A percentile compares a stretch with the other conserved stretches of the same genome.
Evolutionary conservation across 2,888 invertebrate genomes (phyloP).

Genomic region (Lasius fuliginosus): DNA sequence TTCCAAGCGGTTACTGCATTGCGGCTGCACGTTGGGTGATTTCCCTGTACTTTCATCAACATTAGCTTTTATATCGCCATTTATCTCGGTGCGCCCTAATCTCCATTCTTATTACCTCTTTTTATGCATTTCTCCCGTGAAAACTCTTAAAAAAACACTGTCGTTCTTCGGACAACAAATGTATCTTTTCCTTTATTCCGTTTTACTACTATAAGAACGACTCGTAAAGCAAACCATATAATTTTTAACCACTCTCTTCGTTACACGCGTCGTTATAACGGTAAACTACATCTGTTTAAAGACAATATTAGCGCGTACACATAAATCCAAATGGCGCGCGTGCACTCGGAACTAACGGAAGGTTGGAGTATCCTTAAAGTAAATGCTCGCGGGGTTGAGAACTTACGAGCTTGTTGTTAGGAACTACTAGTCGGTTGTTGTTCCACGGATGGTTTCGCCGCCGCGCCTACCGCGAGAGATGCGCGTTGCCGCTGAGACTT

Average conservation of each 20-base stretch:
- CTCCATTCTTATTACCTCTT: constrained; percentile 47
- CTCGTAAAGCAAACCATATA: constrained; percentile 20
- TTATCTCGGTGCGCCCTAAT: constrained; percentile 21
- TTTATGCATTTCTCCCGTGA: constrained; percentile 25
- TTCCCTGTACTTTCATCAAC: constrained; percentile 20
- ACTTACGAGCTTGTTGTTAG: constrained; percentile 53
- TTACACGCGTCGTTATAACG: constrained; percentile 5
- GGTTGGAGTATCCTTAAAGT: constrained; percentile 49
- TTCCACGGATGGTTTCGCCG: constrained; percentile 21
- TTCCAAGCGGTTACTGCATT: not conserved
- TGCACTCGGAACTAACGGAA: constrained; percentile 30
- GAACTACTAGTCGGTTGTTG: constrained; percentile 34
- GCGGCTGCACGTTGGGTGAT: constrained; percentile 5
- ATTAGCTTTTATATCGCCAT: constrained; percentile 43
- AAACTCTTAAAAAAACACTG: constrained; percentile 35
- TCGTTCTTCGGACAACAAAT: constrained; percentile 21
- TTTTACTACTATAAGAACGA: constrained; percentile 22
- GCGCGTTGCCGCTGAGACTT: constrained; percentile 14
- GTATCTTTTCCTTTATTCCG: not conserved
- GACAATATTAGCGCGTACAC: constrained; percentile 34
- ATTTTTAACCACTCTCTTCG: constrained; percentile 11
- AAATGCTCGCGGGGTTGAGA: constrained; percentile 46
- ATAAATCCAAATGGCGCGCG: constrained; percentile 23
- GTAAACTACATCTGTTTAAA: constrained; percentile 18
- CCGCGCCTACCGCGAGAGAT: constrained; percentile 13